Percentiles rank a stretch among this genome's conserved stretches.
phyloP scores from a whole-genome alignment of 2,888 invertebrate genomes.

The Noctua janthina region DNA sequence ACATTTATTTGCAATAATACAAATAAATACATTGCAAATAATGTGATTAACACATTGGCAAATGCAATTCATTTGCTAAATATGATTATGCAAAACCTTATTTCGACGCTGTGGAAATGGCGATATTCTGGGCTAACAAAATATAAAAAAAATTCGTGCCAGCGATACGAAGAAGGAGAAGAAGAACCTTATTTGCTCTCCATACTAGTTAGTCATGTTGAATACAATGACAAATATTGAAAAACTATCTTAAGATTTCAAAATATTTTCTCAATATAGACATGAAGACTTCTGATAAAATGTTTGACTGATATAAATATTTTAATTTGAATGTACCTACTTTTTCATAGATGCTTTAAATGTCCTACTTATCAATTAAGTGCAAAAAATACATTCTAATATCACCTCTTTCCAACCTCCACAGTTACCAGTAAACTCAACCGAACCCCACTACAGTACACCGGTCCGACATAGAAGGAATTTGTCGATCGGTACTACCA shows the following conservation, averaged over 20 bases:
- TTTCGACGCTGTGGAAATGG: no score
- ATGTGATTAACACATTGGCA: no score
- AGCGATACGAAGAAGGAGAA: no score
- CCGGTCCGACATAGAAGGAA: conserved; percentile 87
- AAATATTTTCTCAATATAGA: not conserved
- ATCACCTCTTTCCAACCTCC: conserved; percentile 36
- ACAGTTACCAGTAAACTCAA: conserved; percentile 79
- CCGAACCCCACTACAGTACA: conserved; percentile 89
- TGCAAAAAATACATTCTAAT: not conserved
- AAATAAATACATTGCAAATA: no score
- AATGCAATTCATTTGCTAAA: no score
- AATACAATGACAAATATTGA: not conserved
- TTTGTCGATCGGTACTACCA: conserved; percentile 87
- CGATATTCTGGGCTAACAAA: no score
- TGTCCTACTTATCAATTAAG: not conserved
- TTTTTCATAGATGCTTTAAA: conserved; percentile 7
- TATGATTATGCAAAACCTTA: no score
- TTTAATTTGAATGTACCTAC: not conserved
- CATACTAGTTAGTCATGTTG: not conserved
- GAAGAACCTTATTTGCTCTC: not conserved
- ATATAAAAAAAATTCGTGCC: no score
- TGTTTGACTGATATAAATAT: not conserved
- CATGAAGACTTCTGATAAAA: not conserved
- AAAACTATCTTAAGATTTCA: not conserved
- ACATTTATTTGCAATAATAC: no score